phyloP scores from a whole-genome alignment of 2,888 invertebrate species.

The Dichetophora obliterata region DNA sequence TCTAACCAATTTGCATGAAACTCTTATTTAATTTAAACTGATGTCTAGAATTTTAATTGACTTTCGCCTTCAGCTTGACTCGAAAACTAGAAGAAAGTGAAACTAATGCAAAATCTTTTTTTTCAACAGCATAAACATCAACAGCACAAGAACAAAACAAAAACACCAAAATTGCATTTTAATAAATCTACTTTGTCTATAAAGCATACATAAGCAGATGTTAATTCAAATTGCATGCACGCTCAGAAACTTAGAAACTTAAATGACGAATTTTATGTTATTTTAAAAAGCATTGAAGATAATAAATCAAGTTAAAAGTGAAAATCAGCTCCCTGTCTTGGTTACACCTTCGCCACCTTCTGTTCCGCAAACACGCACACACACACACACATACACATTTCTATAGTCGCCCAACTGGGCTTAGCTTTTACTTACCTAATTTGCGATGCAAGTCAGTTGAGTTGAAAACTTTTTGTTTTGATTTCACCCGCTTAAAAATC shows the following conservation, averaged over 20 bases:
- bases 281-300: conserved; percentile 4
- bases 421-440: neutral
- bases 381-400: too few species aligned
- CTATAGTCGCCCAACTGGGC: neutral
- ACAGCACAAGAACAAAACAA: neutral
- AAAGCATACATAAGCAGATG: neutral
- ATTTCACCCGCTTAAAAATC: conserved; percentile 21
- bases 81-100: conserved; percentile 46
- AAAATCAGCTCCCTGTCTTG: conserved; percentile 10
- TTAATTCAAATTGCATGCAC: neutral
- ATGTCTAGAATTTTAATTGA: conserved; percentile 21
- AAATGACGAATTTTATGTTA: conserved; percentile 13
- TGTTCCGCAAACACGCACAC: too few species aligned
- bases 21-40: too few species aligned
- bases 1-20: too few species aligned
- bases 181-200: too few species aligned
- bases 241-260: conserved; percentile 23
- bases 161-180: neutral
- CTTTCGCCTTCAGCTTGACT: conserved; percentile 24
- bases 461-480: neutral
- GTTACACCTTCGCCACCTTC: neutral
- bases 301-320: conserved; percentile 3
- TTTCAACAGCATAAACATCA: neutral
- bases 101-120: conserved; percentile 27
- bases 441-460: conserved; percentile 21